phyloP scores from a whole-genome alignment of 2,113 vertebrate genomes.

The Eurypyga helias region DNA sequence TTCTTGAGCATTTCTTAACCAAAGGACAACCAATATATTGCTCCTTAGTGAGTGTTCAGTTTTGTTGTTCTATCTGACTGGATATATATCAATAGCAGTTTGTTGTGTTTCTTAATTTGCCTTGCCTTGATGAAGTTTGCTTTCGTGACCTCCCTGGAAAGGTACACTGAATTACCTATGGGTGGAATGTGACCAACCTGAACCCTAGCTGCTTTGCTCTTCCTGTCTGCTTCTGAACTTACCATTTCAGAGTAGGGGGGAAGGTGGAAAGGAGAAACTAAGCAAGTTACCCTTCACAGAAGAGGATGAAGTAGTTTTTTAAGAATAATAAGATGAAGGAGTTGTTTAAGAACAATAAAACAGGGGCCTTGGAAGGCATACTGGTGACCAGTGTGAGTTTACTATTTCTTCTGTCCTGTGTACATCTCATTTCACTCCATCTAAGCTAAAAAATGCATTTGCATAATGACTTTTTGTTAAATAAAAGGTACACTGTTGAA shows the following conservation, averaged over 20 bases:
- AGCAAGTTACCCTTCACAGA: background rate
- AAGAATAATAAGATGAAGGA: background rate
- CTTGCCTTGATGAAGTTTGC: background rate
- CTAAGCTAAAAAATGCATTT: background rate
- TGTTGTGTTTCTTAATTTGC: background rate
- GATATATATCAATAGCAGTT: background rate
- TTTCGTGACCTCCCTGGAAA: background rate
- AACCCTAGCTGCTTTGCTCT: background rate
- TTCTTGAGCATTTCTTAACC: background rate
- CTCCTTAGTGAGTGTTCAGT: background rate
- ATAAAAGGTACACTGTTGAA: conserved; percentile 1
- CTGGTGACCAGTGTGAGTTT: background rate
- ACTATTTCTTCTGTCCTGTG: background rate
- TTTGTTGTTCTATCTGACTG: background rate
- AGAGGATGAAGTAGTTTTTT: background rate
- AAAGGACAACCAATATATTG: background rate
- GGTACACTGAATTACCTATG: background rate
- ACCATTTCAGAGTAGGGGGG: background rate
- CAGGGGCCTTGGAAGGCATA: background rate
- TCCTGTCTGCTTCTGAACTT: background rate
- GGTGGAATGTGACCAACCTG: background rate
- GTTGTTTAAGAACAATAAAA: background rate
- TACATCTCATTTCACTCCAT: background rate
- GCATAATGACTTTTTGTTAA: background rate
- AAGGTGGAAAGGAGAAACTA: background rate